Percentiles rank a stretch among this genome's conserved stretches.
Conservation (phyloP, 2,113 vertebrate species). For the Eonycteris spelaea region DNA sequence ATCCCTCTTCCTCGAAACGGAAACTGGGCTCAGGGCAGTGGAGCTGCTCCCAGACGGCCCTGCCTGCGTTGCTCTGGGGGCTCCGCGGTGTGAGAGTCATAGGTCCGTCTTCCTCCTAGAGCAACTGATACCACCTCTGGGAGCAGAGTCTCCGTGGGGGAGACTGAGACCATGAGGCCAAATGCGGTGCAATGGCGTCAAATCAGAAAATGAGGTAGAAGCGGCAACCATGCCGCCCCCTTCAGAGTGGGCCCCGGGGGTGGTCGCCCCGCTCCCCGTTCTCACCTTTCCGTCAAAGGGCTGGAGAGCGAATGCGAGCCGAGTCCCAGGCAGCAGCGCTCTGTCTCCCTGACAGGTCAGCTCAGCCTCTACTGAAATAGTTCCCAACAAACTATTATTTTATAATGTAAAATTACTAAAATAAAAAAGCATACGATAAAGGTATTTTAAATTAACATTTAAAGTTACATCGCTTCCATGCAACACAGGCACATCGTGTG, state of each 20-base stretch:
- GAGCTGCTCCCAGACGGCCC: fast-evolving
- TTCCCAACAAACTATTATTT: background rate
- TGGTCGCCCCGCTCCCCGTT: too few relatives aligned
- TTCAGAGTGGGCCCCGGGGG: fast-evolving
- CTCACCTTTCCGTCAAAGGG: background rate
- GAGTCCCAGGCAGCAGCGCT: fast-evolving
- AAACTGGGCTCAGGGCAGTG: background rate
- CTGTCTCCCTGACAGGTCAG: background rate
- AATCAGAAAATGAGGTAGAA: background rate
- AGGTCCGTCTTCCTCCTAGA: fast-evolving
- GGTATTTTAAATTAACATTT: background rate
- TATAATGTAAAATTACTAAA: background rate
- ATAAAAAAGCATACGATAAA: background rate
- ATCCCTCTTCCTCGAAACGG: background rate
- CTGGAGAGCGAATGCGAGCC: fast-evolving
- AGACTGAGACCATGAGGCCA: fast-evolving
- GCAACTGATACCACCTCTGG: too few relatives aligned
- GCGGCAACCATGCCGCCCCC: fast-evolving
- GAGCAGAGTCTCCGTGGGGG: background rate
- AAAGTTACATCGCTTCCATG: background rate
- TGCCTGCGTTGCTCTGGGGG: background rate
- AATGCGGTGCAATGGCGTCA: fast-evolving
- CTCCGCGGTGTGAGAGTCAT: background rate
- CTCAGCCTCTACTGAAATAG: background rate
- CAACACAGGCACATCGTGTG: fast-evolving